Percentiles rank a stretch among this genome's conserved stretches.
Conservation (phyloP, 1,140 invertebrate species). For the Trypoxylus dichotomus region DNA sequence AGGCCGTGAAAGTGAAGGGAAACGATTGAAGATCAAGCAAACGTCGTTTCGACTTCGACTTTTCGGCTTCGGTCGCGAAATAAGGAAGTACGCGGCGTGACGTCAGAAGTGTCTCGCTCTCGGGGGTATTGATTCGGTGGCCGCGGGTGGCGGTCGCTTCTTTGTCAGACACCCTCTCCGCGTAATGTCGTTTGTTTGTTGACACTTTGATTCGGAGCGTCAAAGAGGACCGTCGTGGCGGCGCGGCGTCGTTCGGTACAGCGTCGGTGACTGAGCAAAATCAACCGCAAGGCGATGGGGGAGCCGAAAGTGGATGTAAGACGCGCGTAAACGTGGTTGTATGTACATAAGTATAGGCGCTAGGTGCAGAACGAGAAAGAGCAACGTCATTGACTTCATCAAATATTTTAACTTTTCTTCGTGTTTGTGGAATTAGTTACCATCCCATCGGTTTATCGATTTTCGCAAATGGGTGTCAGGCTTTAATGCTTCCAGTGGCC, state of each 20-base stretch:
- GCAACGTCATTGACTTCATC: constrained; percentile 5
- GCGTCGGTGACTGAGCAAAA: constrained; percentile 28
- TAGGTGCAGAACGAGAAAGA: background rate
- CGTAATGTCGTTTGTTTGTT: constrained; percentile 45
- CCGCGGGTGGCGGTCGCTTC: constrained; percentile 31
- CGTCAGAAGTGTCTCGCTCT: constrained; percentile 37
- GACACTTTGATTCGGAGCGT: constrained; percentile 43
- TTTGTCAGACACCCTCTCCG: constrained; percentile 37
- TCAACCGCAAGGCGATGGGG: constrained; percentile 7
- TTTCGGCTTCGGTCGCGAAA: background rate
- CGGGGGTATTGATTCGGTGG: constrained; percentile 35
- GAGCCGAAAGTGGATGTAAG: background rate
- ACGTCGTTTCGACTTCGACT: background rate
- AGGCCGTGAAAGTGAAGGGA: background rate
- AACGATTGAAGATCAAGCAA: constrained; percentile 7
- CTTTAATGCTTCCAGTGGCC: background rate
- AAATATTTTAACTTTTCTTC: constrained; percentile 6
- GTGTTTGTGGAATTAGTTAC: background rate
- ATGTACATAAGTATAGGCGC: background rate
- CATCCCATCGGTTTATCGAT: background rate
- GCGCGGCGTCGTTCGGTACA: background rate
- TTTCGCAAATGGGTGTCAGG: background rate
- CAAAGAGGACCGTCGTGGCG: constrained; percentile 38
- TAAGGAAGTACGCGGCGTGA: constrained; percentile 31
- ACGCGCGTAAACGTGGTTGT: background rate